These are phyloP conservation scores for Lithophane ornitopus DNA, from an alignment of 2,888 invertebrate species.

Conservation along the genomic window DNA sequence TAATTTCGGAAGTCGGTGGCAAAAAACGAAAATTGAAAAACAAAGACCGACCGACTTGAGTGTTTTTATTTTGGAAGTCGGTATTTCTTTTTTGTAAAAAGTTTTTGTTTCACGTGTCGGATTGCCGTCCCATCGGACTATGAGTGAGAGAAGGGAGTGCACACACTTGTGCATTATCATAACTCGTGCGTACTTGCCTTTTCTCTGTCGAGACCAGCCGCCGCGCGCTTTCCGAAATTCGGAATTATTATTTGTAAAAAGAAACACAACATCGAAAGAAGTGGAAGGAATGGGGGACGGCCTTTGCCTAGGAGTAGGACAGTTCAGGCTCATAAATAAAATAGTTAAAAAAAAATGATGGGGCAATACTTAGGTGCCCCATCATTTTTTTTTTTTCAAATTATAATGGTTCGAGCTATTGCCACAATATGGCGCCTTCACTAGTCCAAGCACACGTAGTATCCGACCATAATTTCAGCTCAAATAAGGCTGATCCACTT, in stretches of 20 bases:
- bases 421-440: background rate
- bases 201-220: too few species aligned
- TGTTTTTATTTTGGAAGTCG: too few species aligned
- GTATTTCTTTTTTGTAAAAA: too few species aligned
- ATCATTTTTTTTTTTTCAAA: too few species aligned
- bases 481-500: background rate
- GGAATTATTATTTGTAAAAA: background rate
- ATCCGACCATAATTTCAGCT: constrained; percentile 1
- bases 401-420: too few species aligned
- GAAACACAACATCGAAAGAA: background rate
- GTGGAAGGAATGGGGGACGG: too few species aligned
- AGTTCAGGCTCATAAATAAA: background rate
- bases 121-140: background rate
- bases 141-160: background rate
- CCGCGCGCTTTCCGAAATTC: background rate
- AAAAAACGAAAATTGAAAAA: too few species aligned
- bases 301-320: background rate
- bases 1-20: too few species aligned
- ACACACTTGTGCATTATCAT: background rate
- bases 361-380: too few species aligned
- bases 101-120: background rate
- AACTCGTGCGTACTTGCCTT: background rate
- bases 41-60: too few species aligned
- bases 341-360: too few species aligned
- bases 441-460: background rate